Conservation (phyloP, 2,113 vertebrate genomes). For the Chloropsis hardwickii region DNA sequence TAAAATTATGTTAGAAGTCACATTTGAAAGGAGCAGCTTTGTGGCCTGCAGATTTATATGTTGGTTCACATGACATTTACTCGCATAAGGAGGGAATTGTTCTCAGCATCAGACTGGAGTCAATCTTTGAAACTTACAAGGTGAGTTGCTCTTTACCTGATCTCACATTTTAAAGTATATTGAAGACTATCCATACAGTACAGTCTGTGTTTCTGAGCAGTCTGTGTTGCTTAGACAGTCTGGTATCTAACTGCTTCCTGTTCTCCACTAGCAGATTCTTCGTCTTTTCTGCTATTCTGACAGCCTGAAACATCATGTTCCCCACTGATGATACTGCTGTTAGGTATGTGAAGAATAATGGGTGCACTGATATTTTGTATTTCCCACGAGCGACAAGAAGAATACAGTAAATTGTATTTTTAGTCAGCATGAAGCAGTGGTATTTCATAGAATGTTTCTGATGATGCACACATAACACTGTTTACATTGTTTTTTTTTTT, state of each 20-base stretch:
- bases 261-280: neutral
- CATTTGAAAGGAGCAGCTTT: neutral
- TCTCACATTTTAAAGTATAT: neutral
- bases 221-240: neutral
- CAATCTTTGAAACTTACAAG: neutral
- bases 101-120: neutral
- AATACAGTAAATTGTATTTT: neutral
- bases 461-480: neutral
- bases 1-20: neutral
- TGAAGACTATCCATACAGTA: accelerated
- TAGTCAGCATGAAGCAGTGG: neutral
- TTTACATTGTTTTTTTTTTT: neutral
- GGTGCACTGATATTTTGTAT: neutral
- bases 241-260: neutral
- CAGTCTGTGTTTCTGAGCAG: accelerated
- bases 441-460: neutral
- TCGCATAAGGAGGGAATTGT: neutral
- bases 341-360: neutral
- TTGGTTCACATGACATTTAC: neutral
- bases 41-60: neutral
- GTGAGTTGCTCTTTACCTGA: neutral
- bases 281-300: neutral
- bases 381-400: neutral
- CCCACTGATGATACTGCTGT: neutral
- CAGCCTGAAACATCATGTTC: neutral